A percentile compares a stretch with the other conserved stretches of the same genome.
These are phyloP conservation scores for Calcarius lapponicus DNA, from an alignment of 2,797 vertebrate genomes.

Conservation along the genomic window DNA sequence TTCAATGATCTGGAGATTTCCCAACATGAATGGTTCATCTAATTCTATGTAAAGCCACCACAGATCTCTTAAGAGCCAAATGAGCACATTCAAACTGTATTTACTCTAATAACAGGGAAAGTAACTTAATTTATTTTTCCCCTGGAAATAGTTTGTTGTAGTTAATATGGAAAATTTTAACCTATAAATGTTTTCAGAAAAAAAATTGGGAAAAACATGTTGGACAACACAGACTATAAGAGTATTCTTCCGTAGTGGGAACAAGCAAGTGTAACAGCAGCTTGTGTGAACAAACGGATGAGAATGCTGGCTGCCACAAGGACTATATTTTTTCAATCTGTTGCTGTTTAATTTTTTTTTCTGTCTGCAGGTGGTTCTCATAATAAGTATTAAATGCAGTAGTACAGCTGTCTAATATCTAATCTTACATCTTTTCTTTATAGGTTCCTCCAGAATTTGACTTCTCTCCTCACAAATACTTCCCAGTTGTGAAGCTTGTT, in stretches of 20 bases:
- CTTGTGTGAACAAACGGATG: background rate
- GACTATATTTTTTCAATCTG: background rate
- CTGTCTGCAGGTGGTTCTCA: background rate
- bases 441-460: constrained; percentile 97
- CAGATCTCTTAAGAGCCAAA: background rate
- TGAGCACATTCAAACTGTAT: background rate
- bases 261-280: background rate
- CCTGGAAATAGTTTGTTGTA: background rate
- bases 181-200: background rate
- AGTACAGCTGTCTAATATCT: background rate
- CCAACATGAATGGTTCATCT: background rate
- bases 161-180: background rate
- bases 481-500: constrained; percentile 95
- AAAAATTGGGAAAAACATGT: background rate
- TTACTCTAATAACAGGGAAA: background rate
- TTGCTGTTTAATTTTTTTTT: background rate
- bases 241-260: background rate
- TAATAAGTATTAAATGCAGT: background rate
- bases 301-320: background rate
- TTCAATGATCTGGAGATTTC: background rate
- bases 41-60: background rate
- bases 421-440: background rate
- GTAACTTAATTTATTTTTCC: background rate
- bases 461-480: constrained; percentile 97
- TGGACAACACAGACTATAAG: background rate